Base-by-base conservation (phyloP, 1,140 invertebrate species). In the Ostrea denselamellosa region DNA sequence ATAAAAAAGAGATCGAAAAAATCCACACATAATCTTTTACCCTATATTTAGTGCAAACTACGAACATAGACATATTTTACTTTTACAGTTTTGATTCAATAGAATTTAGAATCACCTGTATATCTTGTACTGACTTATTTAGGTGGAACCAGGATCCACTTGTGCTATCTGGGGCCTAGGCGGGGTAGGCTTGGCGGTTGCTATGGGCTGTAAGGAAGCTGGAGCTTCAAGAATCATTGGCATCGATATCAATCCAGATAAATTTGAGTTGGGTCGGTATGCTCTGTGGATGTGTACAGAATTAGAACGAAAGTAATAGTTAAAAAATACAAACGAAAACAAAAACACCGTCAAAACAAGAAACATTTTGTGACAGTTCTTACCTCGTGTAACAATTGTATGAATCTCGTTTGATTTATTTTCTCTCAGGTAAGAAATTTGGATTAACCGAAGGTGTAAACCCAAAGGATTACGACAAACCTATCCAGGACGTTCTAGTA, bases 191-290 rank as follows among this genome's bases (percentile, higher is more conserved):
- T 95, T 99, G 65, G 98, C 99, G 87, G 96, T 95, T 51, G 93
- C 97, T n/a, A 96, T 99, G 95, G 99, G 99, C 19, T 99, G 98
- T 93, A 97, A 97, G 93, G 96, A 96, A 85, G 97, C 97, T 83
- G 98, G 98, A 51, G 99, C 99, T n/a, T 96, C 96, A 28, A 96
- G 97, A 90, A 97, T 99, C 83, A 99, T 99, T 94, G 99, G 98
- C 83, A 96, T 99, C 90, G 99, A 99, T 95, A 95, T 98, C 56
- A 99, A 99, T 95, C 95, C 97, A 14, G 95, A 95, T 4, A 99
- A 99, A 95, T 98, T 98, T 95, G 96, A 98, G 93, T 93, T 96
- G 88, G 97, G 97, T 97, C 94, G 92, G 91, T 71, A 84, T 51
- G 51, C 34, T 9, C 77, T 19, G 8, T 71, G 9, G 10, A 9